Base-by-base conservation (phyloP, 2,797 vertebrate genomes). In the Carduelis carduelis region DNA sequence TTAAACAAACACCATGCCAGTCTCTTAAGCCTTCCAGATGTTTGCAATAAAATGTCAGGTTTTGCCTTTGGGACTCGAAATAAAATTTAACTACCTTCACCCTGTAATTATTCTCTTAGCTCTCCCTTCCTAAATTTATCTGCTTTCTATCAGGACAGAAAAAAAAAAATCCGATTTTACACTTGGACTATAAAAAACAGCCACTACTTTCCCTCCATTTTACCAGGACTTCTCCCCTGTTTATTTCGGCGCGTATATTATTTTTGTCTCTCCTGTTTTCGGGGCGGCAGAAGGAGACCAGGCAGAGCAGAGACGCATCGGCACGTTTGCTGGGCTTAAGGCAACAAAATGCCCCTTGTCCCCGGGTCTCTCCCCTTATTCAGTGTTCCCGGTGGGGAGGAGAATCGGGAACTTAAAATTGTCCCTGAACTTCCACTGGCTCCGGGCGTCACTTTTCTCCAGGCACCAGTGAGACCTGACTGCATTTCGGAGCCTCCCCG, bases 21-120 rank as follows among this genome's bases (percentile, higher is more conserved):
- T 96, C 95, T 96, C 97, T 97, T 95, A 91, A 96, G 92, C 96
- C 91, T 96, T 97, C 97, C 98, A 98, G 98, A 98, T 98, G 98
- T 98, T 98, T 98, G 98, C 97, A 98, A 98, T 98, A 98, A 98
- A 98, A 98, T 97, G 95, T 96, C 97, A 98, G 97, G 97, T 98
- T 98, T 98, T 97, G 97, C 98, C 97, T 98, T 97, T 97, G 98
- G 98, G 98, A 98, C 96, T 97, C 93, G 97, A 98, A 98, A 98
- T 98, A 98, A 98, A 98, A 98, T 98, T 98, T 98, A 98, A 98
- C 97, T 97, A 96, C 97, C 97, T 98, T 98, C 97, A 98, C 97
- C 96, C 97, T 98, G 97, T 98, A 98, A 98, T 98, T 98, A 98
- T 98, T 98, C 97, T 98, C 97, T 98, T 97, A 98, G 97, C 97